These are phyloP conservation scores for Aporophyla lueneburgensis DNA, from an alignment of 2,888 invertebrate genomes.

Conservation along the genomic window DNA sequence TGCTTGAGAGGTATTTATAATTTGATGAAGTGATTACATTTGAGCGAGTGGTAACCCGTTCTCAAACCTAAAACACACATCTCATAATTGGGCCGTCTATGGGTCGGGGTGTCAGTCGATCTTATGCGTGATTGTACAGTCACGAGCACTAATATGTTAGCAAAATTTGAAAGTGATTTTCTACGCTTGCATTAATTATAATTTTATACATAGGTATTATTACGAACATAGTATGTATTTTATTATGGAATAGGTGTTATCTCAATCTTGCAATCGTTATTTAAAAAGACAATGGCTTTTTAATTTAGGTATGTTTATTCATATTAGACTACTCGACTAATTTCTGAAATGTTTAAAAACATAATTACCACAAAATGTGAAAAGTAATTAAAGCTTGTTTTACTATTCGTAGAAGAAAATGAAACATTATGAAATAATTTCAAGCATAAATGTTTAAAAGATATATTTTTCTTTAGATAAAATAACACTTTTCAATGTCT, in stretches of 20 bases:
- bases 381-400: background rate
- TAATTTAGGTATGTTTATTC: too few relatives aligned
- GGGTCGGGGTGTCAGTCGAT: slow-evolving; percentile 7
- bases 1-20: slow-evolving; percentile 44
- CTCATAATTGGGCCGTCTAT: slow-evolving; percentile 22
- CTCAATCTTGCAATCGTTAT: too few relatives aligned
- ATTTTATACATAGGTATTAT: too few relatives aligned
- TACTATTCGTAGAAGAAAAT: slow-evolving; percentile 19
- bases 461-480: slow-evolving; percentile 55
- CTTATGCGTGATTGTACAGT: slow-evolving; percentile 3
- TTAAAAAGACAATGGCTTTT: too few relatives aligned
- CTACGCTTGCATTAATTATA: too few relatives aligned
- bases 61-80: slow-evolving; percentile 11
- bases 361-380: background rate
- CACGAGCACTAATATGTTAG: too few relatives aligned
- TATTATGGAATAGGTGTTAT: too few relatives aligned
- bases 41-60: background rate
- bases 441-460: slow-evolving; percentile 19
- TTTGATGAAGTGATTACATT: slow-evolving; percentile 35
- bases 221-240: too few relatives aligned
- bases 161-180: too few relatives aligned
- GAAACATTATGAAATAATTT: slow-evolving; percentile 11
- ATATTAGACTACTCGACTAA: too few relatives aligned
- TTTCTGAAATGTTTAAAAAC: slow-evolving; percentile 20
- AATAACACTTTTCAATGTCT: slow-evolving; percentile 74